These are phyloP conservation scores for Gopherus flavomarginatus DNA, from an alignment of 2,113 vertebrate species.

Conservation along the genomic window DNA sequence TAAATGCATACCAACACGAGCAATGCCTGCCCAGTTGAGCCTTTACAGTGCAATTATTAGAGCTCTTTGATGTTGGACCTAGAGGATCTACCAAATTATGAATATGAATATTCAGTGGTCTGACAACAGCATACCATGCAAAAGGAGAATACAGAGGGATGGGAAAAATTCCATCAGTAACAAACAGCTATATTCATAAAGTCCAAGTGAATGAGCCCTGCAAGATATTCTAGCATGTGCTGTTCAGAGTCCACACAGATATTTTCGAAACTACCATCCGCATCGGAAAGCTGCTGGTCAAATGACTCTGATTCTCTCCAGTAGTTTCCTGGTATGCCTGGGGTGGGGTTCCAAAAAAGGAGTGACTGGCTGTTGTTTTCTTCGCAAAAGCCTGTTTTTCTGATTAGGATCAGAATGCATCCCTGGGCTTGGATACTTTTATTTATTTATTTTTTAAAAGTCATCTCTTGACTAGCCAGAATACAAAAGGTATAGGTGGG, in stretches of 20 bases:
- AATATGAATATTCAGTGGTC: background rate
- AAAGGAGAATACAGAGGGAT: background rate
- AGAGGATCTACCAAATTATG: background rate
- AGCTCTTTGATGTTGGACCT: background rate
- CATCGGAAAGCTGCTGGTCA: constrained; percentile 35
- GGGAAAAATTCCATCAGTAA: background rate
- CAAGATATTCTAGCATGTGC: constrained; percentile 21
- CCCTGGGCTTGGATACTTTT: background rate
- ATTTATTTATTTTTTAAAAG: background rate
- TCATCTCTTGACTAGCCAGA: background rate
- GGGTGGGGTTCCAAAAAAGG: constrained; percentile 16
- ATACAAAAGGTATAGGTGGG: background rate
- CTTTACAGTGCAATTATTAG: background rate
- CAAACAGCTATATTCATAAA: constrained; percentile 36
- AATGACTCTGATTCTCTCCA: constrained; percentile 62
- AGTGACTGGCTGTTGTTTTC: background rate
- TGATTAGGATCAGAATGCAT: background rate
- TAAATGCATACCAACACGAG: background rate
- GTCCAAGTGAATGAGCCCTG: background rate
- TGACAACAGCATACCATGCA: background rate
- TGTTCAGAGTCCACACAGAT: constrained; percentile 67
- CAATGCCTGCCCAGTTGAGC: background rate
- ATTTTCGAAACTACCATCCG: constrained; percentile 13
- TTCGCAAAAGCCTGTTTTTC: constrained; percentile 16
- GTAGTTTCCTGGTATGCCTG: constrained; percentile 61